Conservation (phyloP, 2,797 vertebrate species). For the Poeciliopsis turneri region DNA sequence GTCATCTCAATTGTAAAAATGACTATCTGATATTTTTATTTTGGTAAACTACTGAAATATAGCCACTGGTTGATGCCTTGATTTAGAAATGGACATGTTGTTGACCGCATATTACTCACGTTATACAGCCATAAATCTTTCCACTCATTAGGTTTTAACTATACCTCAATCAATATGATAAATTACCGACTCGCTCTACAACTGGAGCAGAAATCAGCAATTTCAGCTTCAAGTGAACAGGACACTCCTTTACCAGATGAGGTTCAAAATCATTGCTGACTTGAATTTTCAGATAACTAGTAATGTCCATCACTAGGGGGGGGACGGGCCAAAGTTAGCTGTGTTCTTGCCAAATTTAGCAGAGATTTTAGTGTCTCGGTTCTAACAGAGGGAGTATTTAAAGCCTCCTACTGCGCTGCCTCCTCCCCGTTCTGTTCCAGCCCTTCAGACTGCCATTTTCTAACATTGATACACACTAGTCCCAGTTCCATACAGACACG, state of each 20-base stretch:
- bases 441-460: constrained; percentile 52
- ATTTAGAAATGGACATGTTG: background rate
- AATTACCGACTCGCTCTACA: background rate
- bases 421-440: constrained; percentile 24
- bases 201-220: background rate
- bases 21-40: background rate
- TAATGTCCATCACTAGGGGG: constrained; percentile 1
- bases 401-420: constrained; percentile 20
- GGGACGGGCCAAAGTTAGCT: constrained; percentile 4
- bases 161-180: background rate
- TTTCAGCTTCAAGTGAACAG: background rate
- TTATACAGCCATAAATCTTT: background rate
- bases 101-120: background rate
- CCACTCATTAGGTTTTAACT: background rate
- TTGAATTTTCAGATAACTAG: constrained; percentile 23
- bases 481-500: constrained; percentile 47
- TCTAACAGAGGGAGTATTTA: constrained; percentile 30
- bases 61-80: background rate
- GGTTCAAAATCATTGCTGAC: constrained; percentile 36
- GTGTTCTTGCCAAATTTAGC: constrained; percentile 42
- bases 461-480: constrained; percentile 46
- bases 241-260: background rate
- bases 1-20: background rate
- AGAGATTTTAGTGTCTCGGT: constrained; percentile 25
- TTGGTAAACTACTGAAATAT: background rate